A percentile compares a stretch with the other conserved stretches of the same genome.
Evolutionary conservation across 2,888 invertebrate species (phyloP).

Genomic region (Eupithecia vulgata): DNA sequence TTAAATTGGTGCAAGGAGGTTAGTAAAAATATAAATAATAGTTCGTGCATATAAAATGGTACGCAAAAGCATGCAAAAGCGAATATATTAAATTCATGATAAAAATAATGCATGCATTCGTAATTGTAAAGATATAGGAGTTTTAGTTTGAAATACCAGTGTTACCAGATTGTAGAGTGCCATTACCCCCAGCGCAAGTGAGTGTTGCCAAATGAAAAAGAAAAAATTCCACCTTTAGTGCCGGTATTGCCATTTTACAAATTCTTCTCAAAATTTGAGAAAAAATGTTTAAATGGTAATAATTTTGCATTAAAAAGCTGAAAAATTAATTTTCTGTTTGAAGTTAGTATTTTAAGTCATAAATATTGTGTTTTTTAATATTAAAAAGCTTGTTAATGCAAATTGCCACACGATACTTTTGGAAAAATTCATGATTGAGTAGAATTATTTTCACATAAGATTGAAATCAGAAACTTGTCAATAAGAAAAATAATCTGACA

Average conservation of each 20-base stretch:
- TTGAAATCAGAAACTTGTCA: neutral
- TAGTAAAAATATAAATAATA: conserved; percentile 13
- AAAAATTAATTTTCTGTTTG: conserved; percentile 33
- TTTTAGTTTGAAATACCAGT: conserved; percentile 76
- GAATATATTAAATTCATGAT: conserved; percentile 45
- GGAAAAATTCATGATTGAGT: neutral
- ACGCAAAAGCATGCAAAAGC: conserved; percentile 39
- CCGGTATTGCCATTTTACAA: conserved; percentile 47
- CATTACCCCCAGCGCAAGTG: conserved; percentile 79
- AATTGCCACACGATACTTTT: conserved; percentile 63
- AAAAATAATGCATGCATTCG: conserved; percentile 50
- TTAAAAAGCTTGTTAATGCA: conserved; percentile 58
- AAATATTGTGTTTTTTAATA: conserved; percentile 28
- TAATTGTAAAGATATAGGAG: conserved; percentile 41
- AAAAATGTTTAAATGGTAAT: conserved; percentile 48
- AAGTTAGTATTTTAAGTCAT: conserved; percentile 48
- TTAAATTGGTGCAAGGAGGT: neutral
- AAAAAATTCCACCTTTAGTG: conserved; percentile 77
- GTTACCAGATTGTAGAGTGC: conserved; percentile 83
- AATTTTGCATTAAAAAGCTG: conserved; percentile 50
- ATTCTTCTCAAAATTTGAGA: conserved; percentile 36
- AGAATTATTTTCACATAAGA: neutral
- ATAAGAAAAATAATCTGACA: neutral
- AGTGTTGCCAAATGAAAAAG: conserved; percentile 80
- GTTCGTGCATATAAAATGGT: conserved; percentile 34